These are phyloP conservation scores for Drosophila demipolita DNA, from an alignment of 2,888 invertebrate genomes.

Conservation along the genomic window DNA sequence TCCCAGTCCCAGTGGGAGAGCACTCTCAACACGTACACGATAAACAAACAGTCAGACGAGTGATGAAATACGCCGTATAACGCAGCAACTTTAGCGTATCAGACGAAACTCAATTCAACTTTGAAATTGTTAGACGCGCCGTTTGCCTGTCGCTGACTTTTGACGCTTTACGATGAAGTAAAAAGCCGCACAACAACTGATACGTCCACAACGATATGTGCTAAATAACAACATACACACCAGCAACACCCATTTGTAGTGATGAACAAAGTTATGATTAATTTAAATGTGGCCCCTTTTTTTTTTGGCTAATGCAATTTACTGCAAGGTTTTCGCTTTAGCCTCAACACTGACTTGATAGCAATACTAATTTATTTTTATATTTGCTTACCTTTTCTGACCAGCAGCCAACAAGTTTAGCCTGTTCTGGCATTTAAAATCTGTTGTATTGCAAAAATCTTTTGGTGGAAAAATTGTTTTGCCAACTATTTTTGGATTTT, in stretches of 20 bases:
- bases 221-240: constrained; percentile 40
- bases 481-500: constrained; percentile 63
- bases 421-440: constrained; percentile 38
- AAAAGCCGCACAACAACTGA: constrained; percentile 45
- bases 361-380: not conserved
- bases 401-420: constrained; percentile 25
- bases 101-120: constrained; percentile 77
- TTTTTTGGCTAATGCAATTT: not conserved
- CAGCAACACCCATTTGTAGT: constrained; percentile 23
- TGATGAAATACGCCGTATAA: constrained; percentile 15
- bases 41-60: constrained; percentile 52
- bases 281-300: constrained; percentile 48
- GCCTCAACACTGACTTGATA: constrained; percentile 1
- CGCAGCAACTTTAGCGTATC: constrained; percentile 18
- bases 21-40: constrained; percentile 54
- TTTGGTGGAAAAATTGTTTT: constrained; percentile 64
- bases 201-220: constrained; percentile 38
- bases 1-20: constrained; percentile 46
- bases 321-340: constrained; percentile 12
- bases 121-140: constrained; percentile 66
- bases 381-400: constrained; percentile 3
- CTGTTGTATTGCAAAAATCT: constrained; percentile 74
- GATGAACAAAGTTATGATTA: constrained; percentile 74
- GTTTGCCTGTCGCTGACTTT: constrained; percentile 60
- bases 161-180: constrained; percentile 71